Evolutionary conservation across 2,797 vertebrate genomes (phyloP), one percentile per base, ranked within the genome.

Genomic region (Tokudaia tokunoshimensis): DNA sequence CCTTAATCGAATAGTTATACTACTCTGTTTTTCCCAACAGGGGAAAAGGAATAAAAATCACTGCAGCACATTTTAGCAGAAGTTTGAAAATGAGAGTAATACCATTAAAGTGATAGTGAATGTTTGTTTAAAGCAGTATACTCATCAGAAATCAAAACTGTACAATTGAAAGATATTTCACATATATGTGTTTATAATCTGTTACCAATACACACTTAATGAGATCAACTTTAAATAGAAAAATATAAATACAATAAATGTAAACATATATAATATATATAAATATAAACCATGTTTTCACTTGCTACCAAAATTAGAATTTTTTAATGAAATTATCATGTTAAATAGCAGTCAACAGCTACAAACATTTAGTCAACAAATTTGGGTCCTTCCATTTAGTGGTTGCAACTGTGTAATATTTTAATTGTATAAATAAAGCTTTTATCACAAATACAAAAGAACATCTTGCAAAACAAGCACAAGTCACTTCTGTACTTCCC

Each of bases 341-440:
- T 99, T 99, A 99, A 99, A 98, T 98, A n/a, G 61, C 61, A 98
- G 99, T 99, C 99, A 99, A 99, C 98, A 99, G 98, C 98, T 97
- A 98, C 98, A 98, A 98, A 99, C 98, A 99, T 99, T 99, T 99
- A 99, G 99, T 99, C 99, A 99, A 99, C 99, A 99, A 99, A 99
- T 99, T 99, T 98, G 98, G 98, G 98, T 99, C 98, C 98, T 98
- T 99, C 99, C 98, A 98, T 99, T 99, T 99, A 99, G 98, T 98
- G 98, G 98, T 97, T 98, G 98, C 99, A 99, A 99, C 99, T 99
- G 98, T 99, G 99, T 99, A 99, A 99, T 98, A 99, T 99, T 99
- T 99, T 99, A 99, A 99, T 99, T 99, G 99, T 99, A 98, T 99
- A 99, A 99, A 99, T 99, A 99, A 99, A 99, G 99, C 99, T 98